Evolutionary conservation across 2,113 vertebrate species (phyloP).

Genomic region (Apus apus): DNA sequence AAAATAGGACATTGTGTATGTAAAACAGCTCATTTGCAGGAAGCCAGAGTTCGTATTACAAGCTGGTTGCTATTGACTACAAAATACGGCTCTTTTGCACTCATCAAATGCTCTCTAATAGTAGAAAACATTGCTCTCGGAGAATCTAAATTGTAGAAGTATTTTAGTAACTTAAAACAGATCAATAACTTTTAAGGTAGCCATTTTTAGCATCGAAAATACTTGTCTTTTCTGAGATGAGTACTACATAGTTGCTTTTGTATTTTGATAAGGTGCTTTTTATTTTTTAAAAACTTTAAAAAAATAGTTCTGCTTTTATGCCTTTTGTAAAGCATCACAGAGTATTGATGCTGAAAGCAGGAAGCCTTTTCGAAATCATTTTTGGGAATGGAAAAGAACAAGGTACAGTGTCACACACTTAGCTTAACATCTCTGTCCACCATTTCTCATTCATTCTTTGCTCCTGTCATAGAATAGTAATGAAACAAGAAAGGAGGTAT

Average conservation of each 20-base stretch:
- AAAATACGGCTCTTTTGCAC: constrained; percentile 33
- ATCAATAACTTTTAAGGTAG: background rate
- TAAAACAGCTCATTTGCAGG: background rate
- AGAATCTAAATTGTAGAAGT: background rate
- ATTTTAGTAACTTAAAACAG: constrained; percentile 9
- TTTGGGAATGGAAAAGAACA: background rate
- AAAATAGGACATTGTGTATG: background rate
- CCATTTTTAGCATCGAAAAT: background rate
- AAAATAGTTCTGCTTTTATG: background rate
- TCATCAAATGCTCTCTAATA: background rate
- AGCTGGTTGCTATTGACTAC: constrained; percentile 55
- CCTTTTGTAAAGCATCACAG: background rate
- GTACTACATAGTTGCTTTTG: background rate
- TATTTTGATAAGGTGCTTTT: background rate
- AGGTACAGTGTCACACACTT: accelerated
- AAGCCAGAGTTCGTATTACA: background rate
- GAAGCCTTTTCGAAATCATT: background rate
- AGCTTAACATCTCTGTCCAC: background rate
- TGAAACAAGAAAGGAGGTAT: background rate
- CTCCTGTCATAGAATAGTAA: background rate
- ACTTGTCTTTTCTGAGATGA: background rate
- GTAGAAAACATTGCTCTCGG: background rate
- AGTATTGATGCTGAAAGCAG: background rate
- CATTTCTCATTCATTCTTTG: background rate
- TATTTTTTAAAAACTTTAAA: background rate